Conservation (phyloP, 2,888 invertebrate species). For the Acleris literana region DNA sequence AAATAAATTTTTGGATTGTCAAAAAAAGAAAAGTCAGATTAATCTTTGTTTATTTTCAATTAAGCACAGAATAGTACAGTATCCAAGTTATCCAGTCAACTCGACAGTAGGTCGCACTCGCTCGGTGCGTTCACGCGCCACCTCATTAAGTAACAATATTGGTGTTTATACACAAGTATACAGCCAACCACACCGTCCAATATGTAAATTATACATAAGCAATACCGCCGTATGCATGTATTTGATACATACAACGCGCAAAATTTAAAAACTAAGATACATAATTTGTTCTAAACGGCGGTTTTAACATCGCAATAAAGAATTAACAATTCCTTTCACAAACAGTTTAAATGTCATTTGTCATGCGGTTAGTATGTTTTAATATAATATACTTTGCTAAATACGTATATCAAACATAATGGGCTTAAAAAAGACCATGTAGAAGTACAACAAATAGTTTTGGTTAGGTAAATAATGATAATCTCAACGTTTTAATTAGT, state of each 20-base stretch:
- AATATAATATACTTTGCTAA: slow-evolving; percentile 40
- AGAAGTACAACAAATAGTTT: slow-evolving; percentile 27
- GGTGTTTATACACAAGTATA: slow-evolving; percentile 52
- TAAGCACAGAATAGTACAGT: slow-evolving; percentile 83
- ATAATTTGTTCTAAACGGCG: slow-evolving; percentile 67
- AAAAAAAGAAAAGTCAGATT: slow-evolving; percentile 59
- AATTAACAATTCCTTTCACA: slow-evolving; percentile 60
- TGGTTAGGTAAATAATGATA: slow-evolving; percentile 27
- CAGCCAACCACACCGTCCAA: slow-evolving; percentile 49
- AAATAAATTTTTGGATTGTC: not conserved
- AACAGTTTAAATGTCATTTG: slow-evolving; percentile 59
- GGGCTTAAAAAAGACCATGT: slow-evolving; percentile 29
- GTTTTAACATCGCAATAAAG: slow-evolving; percentile 47
- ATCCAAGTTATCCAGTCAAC: slow-evolving; percentile 75
- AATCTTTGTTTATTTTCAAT: slow-evolving; percentile 81
- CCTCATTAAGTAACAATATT: slow-evolving; percentile 52
- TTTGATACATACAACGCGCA: slow-evolving; percentile 39
- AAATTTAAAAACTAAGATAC: slow-evolving; percentile 54
- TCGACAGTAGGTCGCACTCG: slow-evolving; percentile 63
- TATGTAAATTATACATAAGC: slow-evolving; percentile 43
- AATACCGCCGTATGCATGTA: slow-evolving; percentile 34
- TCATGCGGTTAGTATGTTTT: slow-evolving; percentile 74
- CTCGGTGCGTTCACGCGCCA: slow-evolving; percentile 58
- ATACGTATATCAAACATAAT: slow-evolving; percentile 34
- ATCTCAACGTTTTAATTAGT: slow-evolving; percentile 34